Evolutionary conservation across 2,888 invertebrate genomes (phyloP).

Genomic region (Flabesymbios commensalis): DNA sequence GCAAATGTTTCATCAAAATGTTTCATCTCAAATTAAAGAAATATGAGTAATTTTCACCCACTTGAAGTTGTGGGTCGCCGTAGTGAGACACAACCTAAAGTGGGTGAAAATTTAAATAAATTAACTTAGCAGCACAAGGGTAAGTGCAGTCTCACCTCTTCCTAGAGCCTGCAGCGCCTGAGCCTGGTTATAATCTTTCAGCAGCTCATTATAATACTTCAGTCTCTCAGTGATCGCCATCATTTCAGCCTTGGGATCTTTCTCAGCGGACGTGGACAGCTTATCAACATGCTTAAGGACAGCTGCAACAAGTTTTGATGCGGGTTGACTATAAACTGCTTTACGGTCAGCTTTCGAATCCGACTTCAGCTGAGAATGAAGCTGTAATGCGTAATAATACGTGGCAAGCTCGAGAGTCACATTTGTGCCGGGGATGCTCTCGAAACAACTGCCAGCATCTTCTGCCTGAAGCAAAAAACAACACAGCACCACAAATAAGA

Average conservation of each 20-base stretch:
- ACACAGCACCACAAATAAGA: no score
- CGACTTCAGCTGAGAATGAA: constrained; percentile 42
- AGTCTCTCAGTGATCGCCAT: constrained; percentile 46
- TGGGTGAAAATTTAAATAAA: no score
- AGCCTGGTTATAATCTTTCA: constrained; percentile 62
- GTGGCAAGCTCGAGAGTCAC: constrained; percentile 60
- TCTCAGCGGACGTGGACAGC: background rate
- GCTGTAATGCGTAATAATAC: constrained; percentile 61
- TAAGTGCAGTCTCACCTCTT: constrained; percentile 53
- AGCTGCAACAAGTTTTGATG: constrained; percentile 42
- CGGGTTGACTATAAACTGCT: constrained; percentile 39
- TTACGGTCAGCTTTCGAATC: constrained; percentile 30
- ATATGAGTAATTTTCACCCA: no score
- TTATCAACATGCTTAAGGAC: constrained; percentile 28
- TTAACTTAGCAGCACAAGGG: no score
- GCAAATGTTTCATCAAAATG: no score
- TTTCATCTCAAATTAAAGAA: no score
- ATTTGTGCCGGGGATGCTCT: constrained; percentile 56
- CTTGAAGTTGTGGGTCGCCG: no score
- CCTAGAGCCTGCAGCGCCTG: constrained; percentile 60
- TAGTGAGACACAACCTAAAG: no score
- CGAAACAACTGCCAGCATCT: constrained; percentile 57
- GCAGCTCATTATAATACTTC: constrained; percentile 52
- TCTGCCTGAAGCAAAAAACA: constrained; percentile 39
- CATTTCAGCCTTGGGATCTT: constrained; percentile 28